A percentile compares a stretch with the other conserved stretches of the same genome.
Conservation (phyloP, 2,113 vertebrate species). For the Xenopus borealis region DNA sequence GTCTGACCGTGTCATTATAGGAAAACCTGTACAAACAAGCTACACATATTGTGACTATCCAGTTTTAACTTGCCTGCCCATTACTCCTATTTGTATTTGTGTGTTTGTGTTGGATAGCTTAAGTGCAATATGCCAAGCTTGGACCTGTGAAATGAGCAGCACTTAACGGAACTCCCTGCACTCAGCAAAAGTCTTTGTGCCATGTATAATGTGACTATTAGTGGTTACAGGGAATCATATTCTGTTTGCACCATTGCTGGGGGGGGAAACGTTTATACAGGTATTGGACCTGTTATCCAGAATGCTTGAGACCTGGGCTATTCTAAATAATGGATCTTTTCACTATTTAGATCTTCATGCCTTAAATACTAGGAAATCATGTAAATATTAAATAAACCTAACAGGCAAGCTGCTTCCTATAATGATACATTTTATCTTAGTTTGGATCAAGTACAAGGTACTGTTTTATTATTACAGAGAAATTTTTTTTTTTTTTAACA, state of each 20-base stretch:
- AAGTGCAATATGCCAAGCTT: constrained; percentile 13
- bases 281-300: too few relatives aligned
- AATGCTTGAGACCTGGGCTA: too few relatives aligned
- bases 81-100: neutral
- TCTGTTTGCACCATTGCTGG: constrained; percentile 7
- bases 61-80: neutral
- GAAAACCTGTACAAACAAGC: constrained; percentile 23
- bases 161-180: constrained; percentile 30
- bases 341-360: too few relatives aligned
- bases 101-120: neutral
- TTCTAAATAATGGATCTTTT: too few relatives aligned
- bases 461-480: too few relatives aligned
- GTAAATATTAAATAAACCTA: too few relatives aligned
- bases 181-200: neutral
- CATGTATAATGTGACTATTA: constrained; percentile 28
- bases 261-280: neutral
- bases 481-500: too few relatives aligned
- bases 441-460: too few relatives aligned
- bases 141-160: constrained; percentile 32
- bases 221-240: constrained; percentile 24
- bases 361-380: too few relatives aligned
- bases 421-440: too few relatives aligned
- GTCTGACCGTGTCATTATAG: constrained; percentile 16
- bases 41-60: constrained; percentile 11
- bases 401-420: too few relatives aligned